A percentile compares a stretch with the other conserved stretches of the same genome.
Conservation (phyloP, 2,113 vertebrate species). For the Rhabdornis inornatus region DNA sequence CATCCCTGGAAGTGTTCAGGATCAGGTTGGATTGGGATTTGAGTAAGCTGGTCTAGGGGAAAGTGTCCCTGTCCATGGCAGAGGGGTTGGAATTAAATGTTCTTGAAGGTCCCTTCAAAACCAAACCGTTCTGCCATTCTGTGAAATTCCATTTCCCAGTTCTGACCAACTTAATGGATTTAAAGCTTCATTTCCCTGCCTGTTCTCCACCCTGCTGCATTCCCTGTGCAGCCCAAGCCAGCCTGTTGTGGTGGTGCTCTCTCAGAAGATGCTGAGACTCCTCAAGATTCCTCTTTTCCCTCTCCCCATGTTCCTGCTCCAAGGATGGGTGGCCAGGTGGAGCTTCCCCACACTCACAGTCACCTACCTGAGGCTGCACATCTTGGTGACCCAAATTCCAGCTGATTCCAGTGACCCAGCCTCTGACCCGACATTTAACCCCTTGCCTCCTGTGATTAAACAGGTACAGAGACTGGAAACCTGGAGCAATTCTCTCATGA, state of each 20-base stretch:
- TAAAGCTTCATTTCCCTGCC: not conserved
- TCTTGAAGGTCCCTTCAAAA: not conserved
- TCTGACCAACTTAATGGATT: not conserved
- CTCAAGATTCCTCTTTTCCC: not conserved
- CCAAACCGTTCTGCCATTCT: fast-evolving
- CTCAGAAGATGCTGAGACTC: not conserved
- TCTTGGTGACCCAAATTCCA: not conserved
- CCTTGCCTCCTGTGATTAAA: not conserved
- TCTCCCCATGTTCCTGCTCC: not conserved
- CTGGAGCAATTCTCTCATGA: not conserved
- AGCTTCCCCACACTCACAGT: not conserved
- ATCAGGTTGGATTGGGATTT: not conserved
- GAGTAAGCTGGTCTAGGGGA: not conserved
- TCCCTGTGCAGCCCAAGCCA: not conserved
- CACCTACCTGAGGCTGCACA: not conserved
- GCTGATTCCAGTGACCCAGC: not conserved
- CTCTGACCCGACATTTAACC: not conserved
- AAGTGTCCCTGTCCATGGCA: not conserved
- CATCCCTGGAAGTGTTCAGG: not conserved
- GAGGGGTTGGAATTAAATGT: not conserved
- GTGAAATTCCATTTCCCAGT: not conserved
- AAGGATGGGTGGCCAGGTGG: not conserved
- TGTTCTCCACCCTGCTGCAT: not conserved
- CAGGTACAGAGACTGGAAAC: not conserved
- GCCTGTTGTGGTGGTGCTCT: not conserved